Evolutionary conservation across 1,140 invertebrate species (phyloP).

Genomic region (Drosophila orosa): DNA sequence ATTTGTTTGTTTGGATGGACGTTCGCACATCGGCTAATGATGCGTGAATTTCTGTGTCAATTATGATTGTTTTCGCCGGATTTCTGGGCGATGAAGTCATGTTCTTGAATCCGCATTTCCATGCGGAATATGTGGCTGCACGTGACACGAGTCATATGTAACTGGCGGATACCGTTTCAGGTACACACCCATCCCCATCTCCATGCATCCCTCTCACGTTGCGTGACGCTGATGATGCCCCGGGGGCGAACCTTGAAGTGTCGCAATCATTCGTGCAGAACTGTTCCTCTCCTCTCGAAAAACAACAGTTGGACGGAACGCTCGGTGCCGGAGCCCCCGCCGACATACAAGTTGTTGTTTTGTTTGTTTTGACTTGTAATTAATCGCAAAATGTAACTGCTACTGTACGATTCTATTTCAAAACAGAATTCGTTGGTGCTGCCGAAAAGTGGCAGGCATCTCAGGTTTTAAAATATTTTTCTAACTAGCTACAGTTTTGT

Average conservation of each 20-base stretch:
- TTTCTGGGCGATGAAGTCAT: slow-evolving; percentile 71
- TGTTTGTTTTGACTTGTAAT: slow-evolving; percentile 50
- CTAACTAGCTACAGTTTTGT: background rate
- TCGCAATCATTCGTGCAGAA: slow-evolving; percentile 75
- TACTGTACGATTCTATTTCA: slow-evolving; percentile 3
- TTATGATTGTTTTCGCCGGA: slow-evolving; percentile 33
- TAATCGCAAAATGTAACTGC: slow-evolving; percentile 32
- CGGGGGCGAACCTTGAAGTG: slow-evolving; percentile 60
- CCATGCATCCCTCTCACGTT: slow-evolving; percentile 32
- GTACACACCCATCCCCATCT: slow-evolving; percentile 27
- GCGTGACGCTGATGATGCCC: slow-evolving; percentile 61
- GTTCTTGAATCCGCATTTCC: slow-evolving; percentile 14
- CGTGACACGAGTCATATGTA: slow-evolving; percentile 63
- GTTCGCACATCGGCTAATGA: slow-evolving; percentile 65
- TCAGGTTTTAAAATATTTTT: background rate
- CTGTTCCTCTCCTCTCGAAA: slow-evolving; percentile 37
- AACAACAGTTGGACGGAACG: slow-evolving; percentile 56
- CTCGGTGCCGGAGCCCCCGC: slow-evolving; percentile 3
- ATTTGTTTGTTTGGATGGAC: slow-evolving; percentile 34
- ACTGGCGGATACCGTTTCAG: slow-evolving; percentile 38
- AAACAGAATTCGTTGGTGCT: slow-evolving; percentile 9
- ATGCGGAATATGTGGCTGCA: slow-evolving; percentile 53
- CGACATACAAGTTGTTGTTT: slow-evolving; percentile 13
- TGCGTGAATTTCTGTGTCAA: slow-evolving; percentile 69
- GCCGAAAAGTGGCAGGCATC: background rate